Base-by-base conservation (phyloP, 2,888 invertebrate species). In the Amphipyra berbera region DNA sequence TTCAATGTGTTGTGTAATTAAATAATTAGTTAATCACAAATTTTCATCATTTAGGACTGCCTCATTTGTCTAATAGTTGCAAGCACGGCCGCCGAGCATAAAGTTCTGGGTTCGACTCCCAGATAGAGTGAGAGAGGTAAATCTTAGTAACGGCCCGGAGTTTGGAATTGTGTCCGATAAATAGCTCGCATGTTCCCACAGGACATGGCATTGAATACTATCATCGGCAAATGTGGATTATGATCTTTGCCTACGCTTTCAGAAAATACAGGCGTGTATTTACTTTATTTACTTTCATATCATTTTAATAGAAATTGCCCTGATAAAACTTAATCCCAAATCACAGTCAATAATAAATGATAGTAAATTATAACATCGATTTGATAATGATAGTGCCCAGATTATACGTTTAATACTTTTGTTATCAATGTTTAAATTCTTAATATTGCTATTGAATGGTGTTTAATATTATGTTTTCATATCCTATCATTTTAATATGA, bases 401-500 rank as follows among this genome's bases (percentile, higher is more conserved):
- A 68, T 72, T 68, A 66, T 53, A 62, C 6, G 40, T 13, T 50
- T 48, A 64, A 37, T 45, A 59, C 14, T 38, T 35, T 44, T 38
- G 42, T 62, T 68, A 72, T 62, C 52, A n/a, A 37, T 58, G 52
- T 66, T 61, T 53, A 65, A 41, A 37, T 59, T 58, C 47, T 49
- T 61, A 50, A 61, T 53, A 56, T 62, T 52, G 50, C 59, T 55
- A 68, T 74, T 68, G 63, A 74, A 74, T 15, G 59, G 61, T 53
- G 35, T 52, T 21, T 2, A 21, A 21, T 21, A 21, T 21, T 37
- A 47, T 66, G 50, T 40, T 49, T 58, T 49, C 48, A 47, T 60
- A 66, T 68, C 37, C 10, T 47, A 42, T 55, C 59, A 50, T 46
- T 61, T 58, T 64, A 59, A 63, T 64, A 60, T 54, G 58, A 21